Evolutionary conservation across 2,888 invertebrate species (phyloP), one percentile per base, ranked within the genome.

Genomic region (Sarcophaga caerulescens): DNA sequence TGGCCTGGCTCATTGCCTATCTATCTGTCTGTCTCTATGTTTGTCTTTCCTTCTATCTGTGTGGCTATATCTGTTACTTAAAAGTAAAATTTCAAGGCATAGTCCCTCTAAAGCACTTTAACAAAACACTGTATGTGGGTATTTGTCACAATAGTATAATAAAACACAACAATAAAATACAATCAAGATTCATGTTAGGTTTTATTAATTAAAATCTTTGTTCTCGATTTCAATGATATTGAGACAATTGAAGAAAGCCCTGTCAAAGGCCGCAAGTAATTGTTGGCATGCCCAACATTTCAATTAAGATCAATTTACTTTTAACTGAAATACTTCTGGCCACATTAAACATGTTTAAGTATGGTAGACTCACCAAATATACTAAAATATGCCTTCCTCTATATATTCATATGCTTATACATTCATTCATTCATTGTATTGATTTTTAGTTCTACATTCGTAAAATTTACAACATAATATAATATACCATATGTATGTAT

Each of bases 271-370:
- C 59, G 14, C 21, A 47, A 4, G 11, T 44, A 23, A 1, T 25
- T 63, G 52, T 65, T 5, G 14, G 44, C 17, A 44, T 52, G 23
- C 63, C 35, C 17, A 52, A 17, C 17, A 17, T 4, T 52, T 47
- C 63, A 63, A 69, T 62, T 21, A 21, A 35, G 52, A 81, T 63
- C 35, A 60, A 60, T 60, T 73, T 45, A 60, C 60, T 60, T 60
- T 35, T 10, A 23, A 65, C 4, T 63, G 25, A n/a, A 25, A 44
- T 45, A 69, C 69, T 70, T 62, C 25, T 63, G 44, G 60, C 12
- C 45, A n/a, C 65, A 60, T 76, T 19, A 71, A 71, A 47, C 70
- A 82, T 71, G 76, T 70, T 82, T 71, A 82, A 77, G 82, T 82
- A 73, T 59, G 59, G 12, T 17, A 52, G 17, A 52, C 17, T 52